phyloP scores from a whole-genome alignment of 1,140 invertebrate species.

The Drosophila nigrodunni region DNA sequence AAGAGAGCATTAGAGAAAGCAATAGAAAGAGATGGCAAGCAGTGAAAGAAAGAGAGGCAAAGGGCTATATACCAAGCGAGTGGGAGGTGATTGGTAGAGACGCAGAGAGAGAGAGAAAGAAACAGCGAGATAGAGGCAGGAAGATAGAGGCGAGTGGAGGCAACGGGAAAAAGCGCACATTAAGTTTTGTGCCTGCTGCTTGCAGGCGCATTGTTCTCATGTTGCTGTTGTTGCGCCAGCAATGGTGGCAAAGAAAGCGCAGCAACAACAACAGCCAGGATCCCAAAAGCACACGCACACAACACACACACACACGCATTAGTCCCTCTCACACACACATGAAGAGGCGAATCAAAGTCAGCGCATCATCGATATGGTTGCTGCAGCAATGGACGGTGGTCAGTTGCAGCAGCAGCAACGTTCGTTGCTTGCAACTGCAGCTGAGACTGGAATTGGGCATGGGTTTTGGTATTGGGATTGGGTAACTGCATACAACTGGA shows the following conservation, averaged over 20 bases:
- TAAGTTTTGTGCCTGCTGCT: conserved; percentile 71
- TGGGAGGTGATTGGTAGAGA: background rate
- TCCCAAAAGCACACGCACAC: conserved; percentile 16
- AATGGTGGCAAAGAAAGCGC: conserved; percentile 69
- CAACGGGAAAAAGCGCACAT: conserved; percentile 63
- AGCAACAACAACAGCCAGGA: conserved; percentile 39
- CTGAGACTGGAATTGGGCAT: background rate
- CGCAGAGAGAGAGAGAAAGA: background rate
- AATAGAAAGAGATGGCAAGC: background rate
- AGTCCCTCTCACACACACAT: conserved; percentile 21
- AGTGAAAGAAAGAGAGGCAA: background rate
- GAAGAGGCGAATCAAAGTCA: conserved; percentile 75
- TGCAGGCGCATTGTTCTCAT: conserved; percentile 53
- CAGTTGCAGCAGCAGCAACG: conserved; percentile 49
- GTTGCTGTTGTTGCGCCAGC: conserved; percentile 41
- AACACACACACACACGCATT: conserved; percentile 9
- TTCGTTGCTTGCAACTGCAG: conserved; percentile 26
- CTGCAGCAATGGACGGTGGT: conserved; percentile 32
- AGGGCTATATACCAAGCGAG: conserved; percentile 6
- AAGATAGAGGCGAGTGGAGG: background rate
- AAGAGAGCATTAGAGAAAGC: conserved; percentile 45
- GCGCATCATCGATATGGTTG: conserved; percentile 75
- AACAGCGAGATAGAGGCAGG: background rate
- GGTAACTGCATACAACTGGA: background rate
- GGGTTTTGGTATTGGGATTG: background rate